Base-by-base conservation (phyloP, 35 echinoderm and acorn worm genomes). In the Stichopus chloronotus region DNA sequence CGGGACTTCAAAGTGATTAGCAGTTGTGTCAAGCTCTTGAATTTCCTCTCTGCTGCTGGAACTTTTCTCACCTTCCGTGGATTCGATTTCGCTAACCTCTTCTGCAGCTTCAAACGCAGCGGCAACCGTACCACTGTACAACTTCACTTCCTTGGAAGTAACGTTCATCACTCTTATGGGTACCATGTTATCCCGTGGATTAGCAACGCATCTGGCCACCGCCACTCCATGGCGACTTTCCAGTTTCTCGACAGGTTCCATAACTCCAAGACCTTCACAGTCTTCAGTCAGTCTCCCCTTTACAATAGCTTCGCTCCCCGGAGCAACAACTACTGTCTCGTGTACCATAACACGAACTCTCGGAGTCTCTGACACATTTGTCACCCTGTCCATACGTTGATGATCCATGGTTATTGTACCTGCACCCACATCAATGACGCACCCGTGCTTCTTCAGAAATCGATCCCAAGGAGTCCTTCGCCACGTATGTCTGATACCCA, bases 401-500 rank as follows among this genome's bases (percentile, higher is more conserved):
- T 25, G 5, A 58, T 88, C 61, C 87, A 56, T 63, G 0, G 17
- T 25, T 71, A 65, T 12, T 22, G 59, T 65, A 21, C 61, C 61
- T 17, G 8, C 54, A 6, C 30, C 13, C 6, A 88, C 16, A 30
- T 88, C 58, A 8, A 88, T 30, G 20, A 4, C 8, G 25, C 87
- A 88, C 9, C 20, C 7, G 61, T 88, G 61, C 87, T 30, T 88
- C 10, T 24, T 54, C 57, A 87, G 56, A 30, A 87, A 17, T 87
- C 4, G 8, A 87, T 14, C 25, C 84, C 84, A 54, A 94, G 65
- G 63, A 94, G 78, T 52, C 60, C 93, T 9, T 78, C 54, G 13
- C 63, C 14, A 5, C 60, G 58, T 4, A 63, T 94, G 20, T 90
- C 87, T 23, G 93, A 87, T 52, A 94, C 88, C 93, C 93, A 91